Conservation (phyloP, 2,113 vertebrate genomes). For the Chaetura pelagica region DNA sequence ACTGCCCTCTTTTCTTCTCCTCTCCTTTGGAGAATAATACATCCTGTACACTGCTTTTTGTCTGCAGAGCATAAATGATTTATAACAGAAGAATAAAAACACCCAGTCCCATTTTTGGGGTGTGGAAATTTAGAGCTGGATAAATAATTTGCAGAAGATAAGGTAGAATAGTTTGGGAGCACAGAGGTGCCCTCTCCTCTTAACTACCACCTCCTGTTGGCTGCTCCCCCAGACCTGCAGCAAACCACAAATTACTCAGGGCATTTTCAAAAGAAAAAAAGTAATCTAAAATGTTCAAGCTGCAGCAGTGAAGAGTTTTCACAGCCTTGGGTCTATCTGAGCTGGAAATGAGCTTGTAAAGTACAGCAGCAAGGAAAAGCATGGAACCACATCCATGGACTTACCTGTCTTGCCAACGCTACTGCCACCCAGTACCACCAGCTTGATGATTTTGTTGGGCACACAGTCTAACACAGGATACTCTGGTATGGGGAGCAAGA, state of each 20-base stretch:
- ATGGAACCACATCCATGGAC: not conserved
- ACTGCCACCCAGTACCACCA: conserved; percentile 89
- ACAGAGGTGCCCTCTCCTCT: not conserved
- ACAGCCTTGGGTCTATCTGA: not conserved
- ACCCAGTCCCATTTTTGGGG: not conserved
- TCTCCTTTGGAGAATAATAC: not conserved
- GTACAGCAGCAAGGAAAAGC: not conserved
- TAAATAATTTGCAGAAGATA: not conserved
- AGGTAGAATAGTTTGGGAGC: not conserved
- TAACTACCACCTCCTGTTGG: not conserved
- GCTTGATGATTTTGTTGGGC: conserved; percentile 89
- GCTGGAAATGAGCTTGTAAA: not conserved
- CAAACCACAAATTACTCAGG: not conserved
- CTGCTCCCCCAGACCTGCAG: not conserved
- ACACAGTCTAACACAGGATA: conserved; percentile 84
- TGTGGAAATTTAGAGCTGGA: not conserved
- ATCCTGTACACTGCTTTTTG: not conserved
- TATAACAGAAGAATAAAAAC: not conserved
- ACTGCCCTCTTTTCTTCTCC: not conserved
- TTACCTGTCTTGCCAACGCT: conserved; percentile 92
- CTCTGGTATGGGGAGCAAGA: conserved; percentile 92
- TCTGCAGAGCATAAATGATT: not conserved
- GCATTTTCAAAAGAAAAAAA: not conserved
- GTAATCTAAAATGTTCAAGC: not conserved
- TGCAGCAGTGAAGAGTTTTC: not conserved